Conservation (phyloP, 2,113 vertebrate genomes). For the Oncorhynchus mykiss region DNA sequence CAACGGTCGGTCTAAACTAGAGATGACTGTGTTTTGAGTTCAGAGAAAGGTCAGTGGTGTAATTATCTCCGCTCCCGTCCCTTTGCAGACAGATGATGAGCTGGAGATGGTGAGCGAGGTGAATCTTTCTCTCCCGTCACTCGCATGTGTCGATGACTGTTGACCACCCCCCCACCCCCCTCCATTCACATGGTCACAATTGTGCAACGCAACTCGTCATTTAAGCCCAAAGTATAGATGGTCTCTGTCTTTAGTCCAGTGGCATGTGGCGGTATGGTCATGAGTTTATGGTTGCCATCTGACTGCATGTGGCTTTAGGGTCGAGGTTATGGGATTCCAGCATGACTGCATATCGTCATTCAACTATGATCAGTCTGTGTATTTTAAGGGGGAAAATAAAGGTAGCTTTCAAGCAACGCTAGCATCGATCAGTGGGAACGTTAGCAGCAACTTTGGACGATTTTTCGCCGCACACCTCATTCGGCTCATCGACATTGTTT, state of each 20-base stretch:
- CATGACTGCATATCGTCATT: constrained; percentile 19
- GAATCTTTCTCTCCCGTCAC: constrained; percentile 60
- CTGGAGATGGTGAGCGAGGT: constrained; percentile 93
- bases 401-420: neutral
- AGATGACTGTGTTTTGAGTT: neutral
- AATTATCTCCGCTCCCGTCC: constrained; percentile 59
- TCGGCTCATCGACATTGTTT: too few relatives aligned
- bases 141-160: constrained; percentile 56
- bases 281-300: constrained; percentile 41
- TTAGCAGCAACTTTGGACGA: neutral
- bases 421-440: neutral
- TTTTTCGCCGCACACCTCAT: too few relatives aligned
- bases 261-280: constrained; percentile 45
- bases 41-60: constrained; percentile 34
- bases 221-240: constrained; percentile 11
- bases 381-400: neutral
- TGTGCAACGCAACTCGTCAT: neutral
- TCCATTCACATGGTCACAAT: constrained; percentile 56
- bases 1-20: too few relatives aligned
- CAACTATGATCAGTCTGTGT: neutral
- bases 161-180: constrained; percentile 22
- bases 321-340: constrained; percentile 50
- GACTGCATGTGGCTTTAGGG: constrained; percentile 60
- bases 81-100: constrained; percentile 89
- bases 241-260: constrained; percentile 46